Evolutionary conservation across 2,888 invertebrate species (phyloP).

Genomic region (Priocnemis perturbator): DNA sequence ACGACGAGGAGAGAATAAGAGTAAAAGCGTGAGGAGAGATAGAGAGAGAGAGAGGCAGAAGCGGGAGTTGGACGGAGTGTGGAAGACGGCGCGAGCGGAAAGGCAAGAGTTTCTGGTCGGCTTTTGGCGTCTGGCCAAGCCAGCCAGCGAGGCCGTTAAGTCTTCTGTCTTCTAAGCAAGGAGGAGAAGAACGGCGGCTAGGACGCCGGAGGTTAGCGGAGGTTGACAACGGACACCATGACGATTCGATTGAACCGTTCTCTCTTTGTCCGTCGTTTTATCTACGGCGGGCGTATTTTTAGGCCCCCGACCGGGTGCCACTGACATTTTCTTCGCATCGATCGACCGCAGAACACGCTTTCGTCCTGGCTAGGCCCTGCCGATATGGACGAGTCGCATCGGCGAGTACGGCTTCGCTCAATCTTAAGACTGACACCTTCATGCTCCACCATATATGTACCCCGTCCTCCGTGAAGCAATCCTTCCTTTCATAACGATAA

Average conservation of each 20-base stretch:
- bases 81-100: constrained; percentile 5
- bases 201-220: constrained; percentile 38
- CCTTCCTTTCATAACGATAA: no score
- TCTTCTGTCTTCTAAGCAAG: constrained; percentile 22
- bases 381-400: no score
- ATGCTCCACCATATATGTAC: no score
- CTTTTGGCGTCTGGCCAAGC: constrained; percentile 41
- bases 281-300: constrained; percentile 41
- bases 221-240: constrained; percentile 43
- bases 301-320: constrained; percentile 28
- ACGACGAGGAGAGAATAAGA: constrained; percentile 3
- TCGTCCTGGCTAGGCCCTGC: background rate
- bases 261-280: constrained; percentile 39
- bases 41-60: background rate
- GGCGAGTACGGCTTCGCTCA: no score
- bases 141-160: constrained; percentile 39
- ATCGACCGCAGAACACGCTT: constrained; percentile 8
- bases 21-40: background rate
- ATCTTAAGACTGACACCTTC: no score
- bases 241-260: constrained; percentile 42
- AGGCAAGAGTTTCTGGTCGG: constrained; percentile 20
- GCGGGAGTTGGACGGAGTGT: background rate
- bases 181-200: background rate
- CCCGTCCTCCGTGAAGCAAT: no score
- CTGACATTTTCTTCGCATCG: constrained; percentile 38